phyloP scores from a whole-genome alignment of 2,113 vertebrate species.

The Ptyas mucosa region DNA sequence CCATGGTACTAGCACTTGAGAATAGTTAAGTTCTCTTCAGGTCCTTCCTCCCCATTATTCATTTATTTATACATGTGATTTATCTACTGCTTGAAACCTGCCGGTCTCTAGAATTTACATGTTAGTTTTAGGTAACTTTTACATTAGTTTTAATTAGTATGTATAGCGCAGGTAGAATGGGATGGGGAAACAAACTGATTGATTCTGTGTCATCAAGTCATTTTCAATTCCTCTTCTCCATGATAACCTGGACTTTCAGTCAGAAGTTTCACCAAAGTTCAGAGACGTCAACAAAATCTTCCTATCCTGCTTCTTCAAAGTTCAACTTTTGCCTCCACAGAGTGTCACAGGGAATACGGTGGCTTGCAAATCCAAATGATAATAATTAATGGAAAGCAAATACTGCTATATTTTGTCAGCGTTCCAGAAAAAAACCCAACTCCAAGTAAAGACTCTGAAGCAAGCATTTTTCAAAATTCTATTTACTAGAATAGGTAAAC shows the following conservation, averaged over 20 bases:
- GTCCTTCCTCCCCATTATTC: neutral
- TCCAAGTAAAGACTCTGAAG: no score
- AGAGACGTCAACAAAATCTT: neutral
- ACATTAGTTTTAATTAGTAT: neutral
- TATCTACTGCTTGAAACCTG: neutral
- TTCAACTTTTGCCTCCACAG: neutral
- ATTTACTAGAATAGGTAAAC: no score
- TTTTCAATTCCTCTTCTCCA: neutral
- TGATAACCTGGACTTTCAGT: neutral
- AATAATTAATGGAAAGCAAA: neutral
- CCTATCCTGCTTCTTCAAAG: neutral
- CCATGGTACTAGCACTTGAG: neutral
- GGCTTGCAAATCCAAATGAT: neutral
- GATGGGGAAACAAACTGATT: neutral
- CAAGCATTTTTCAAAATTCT: no score
- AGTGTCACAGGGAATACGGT: neutral
- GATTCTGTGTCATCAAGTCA: neutral
- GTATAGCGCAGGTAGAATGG: neutral
- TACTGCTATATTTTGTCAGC: no score
- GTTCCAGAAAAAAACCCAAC: no score
- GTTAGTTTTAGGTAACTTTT: neutral
- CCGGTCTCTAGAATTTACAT: neutral
- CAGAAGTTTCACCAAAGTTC: neutral
- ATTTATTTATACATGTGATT: neutral
- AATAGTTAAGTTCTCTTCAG: neutral